phyloP scores from a whole-genome alignment of 1,140 invertebrate genomes.

The Drosophila subobscura region DNA sequence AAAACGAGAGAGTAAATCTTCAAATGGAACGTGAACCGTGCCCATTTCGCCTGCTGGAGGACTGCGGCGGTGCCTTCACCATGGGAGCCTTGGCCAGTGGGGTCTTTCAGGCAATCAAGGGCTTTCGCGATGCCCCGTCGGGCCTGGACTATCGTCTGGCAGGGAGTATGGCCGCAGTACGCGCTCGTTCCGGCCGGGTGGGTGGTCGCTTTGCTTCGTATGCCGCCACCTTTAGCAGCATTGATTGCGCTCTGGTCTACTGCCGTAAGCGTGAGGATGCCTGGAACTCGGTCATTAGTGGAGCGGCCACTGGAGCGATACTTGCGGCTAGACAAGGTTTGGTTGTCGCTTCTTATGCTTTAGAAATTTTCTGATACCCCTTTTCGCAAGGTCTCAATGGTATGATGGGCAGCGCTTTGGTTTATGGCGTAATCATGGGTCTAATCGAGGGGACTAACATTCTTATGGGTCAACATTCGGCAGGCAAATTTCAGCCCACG shows the following conservation, averaged over 20 bases:
- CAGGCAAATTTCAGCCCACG: slow-evolving; percentile 46
- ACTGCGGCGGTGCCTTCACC: slow-evolving; percentile 65
- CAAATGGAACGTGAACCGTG: slow-evolving; percentile 52
- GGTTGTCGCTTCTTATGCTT: background rate
- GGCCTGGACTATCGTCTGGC: slow-evolving; percentile 46
- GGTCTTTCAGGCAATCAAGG: slow-evolving; percentile 62
- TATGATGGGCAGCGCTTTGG: slow-evolving; percentile 64
- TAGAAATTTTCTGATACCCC: background rate
- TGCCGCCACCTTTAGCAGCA: slow-evolving; percentile 63
- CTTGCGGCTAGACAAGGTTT: slow-evolving; percentile 60
- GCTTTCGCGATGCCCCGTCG: slow-evolving; percentile 61
- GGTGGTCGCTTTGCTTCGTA: slow-evolving; percentile 66
- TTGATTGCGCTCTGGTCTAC: slow-evolving; percentile 60
- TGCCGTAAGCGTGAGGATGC: slow-evolving; percentile 62
- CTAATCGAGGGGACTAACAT: slow-evolving; percentile 63
- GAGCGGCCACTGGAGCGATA: slow-evolving; percentile 58
- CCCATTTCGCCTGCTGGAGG: slow-evolving; percentile 66
- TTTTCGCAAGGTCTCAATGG: slow-evolving; percentile 33
- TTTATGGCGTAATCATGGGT: slow-evolving; percentile 58
- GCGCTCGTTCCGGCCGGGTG: slow-evolving; percentile 34
- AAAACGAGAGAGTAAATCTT: slow-evolving; percentile 56
- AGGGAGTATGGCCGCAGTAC: slow-evolving; percentile 41
- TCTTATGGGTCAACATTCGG: slow-evolving; percentile 49
- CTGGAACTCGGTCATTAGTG: slow-evolving; percentile 67
- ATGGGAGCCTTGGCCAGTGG: slow-evolving; percentile 64